phyloP scores from a whole-genome alignment of 2,797 vertebrate species.

The Pteronotus mesoamericanus region DNA sequence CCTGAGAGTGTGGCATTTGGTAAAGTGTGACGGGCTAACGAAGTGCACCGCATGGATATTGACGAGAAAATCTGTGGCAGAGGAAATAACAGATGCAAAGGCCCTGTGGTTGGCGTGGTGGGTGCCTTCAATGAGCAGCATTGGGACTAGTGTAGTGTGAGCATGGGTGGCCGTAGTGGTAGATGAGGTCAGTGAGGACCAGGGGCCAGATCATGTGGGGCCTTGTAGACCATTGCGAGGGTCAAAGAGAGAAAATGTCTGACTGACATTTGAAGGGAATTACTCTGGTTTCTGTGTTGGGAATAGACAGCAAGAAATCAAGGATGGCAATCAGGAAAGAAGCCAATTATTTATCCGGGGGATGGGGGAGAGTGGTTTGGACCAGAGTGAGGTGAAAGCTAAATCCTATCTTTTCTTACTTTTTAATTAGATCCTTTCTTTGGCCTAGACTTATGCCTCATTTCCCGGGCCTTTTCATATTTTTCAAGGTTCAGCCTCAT shows the following conservation, averaged over 20 bases:
- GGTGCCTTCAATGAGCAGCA: neutral
- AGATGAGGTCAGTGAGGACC: neutral
- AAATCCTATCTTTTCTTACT: neutral
- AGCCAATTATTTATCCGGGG: neutral
- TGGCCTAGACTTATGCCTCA: neutral
- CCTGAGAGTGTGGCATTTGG: neutral
- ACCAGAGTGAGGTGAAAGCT: neutral
- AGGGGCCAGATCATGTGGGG: neutral
- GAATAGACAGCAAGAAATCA: neutral
- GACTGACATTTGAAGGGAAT: neutral
- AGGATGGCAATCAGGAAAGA: neutral
- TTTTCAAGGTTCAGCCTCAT: neutral
- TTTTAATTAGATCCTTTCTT: neutral
- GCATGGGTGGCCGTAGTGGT: too few relatives aligned
- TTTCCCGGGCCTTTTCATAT: neutral
- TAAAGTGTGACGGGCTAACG: neutral
- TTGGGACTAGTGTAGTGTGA: neutral
- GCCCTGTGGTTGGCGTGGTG: neutral
- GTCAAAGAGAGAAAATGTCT: neutral
- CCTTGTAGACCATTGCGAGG: neutral
- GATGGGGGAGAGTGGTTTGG: neutral
- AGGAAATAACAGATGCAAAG: neutral
- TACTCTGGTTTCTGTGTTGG: neutral
- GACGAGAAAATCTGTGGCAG: neutral
- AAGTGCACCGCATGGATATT: neutral